Evolutionary conservation across 2,888 invertebrate species (phyloP).

Genomic region (Caenorhabditis sp.): DNA sequence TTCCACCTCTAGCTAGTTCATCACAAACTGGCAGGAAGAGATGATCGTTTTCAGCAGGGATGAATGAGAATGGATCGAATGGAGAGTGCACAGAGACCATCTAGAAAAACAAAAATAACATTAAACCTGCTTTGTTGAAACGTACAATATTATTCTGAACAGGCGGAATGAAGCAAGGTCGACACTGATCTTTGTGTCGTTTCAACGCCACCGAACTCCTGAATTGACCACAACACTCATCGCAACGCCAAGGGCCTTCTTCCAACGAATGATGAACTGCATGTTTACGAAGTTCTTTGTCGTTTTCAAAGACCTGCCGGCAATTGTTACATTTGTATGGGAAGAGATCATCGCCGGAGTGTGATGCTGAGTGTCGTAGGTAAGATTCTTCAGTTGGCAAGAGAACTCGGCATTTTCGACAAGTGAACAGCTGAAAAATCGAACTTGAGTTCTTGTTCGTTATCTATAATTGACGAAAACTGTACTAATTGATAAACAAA

Average conservation of each 20-base stretch:
- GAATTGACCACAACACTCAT: slow-evolving; percentile 58
- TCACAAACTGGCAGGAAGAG: slow-evolving; percentile 33
- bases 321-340: slow-evolving; percentile 47
- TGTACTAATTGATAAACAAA: too few relatives aligned
- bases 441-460: not conserved
- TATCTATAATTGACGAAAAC: not conserved
- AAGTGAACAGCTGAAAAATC: slow-evolving; percentile 59
- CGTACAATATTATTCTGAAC: slow-evolving; percentile 43
- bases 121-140: slow-evolving; percentile 9
- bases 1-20: slow-evolving; percentile 26
- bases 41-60: slow-evolving; percentile 45
- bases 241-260: slow-evolving; percentile 59
- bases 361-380: slow-evolving; percentile 65
- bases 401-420: slow-evolving; percentile 65
- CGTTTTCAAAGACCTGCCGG: slow-evolving; percentile 53
- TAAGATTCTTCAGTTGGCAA: slow-evolving; percentile 66
- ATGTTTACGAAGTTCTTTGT: slow-evolving; percentile 58
- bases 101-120: too few relatives aligned
- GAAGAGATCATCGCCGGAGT: slow-evolving; percentile 58
- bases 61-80: slow-evolving; percentile 54
- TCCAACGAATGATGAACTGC: slow-evolving; percentile 50
- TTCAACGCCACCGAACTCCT: slow-evolving; percentile 59
- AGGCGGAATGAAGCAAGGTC: slow-evolving; percentile 57
- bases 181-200: slow-evolving; percentile 65
- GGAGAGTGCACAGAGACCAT: slow-evolving; percentile 49